A percentile compares a stretch with the other conserved stretches of the same genome.
Conservation (phyloP, 2,113 vertebrate species). For the Phylloscopus whistleri region DNA sequence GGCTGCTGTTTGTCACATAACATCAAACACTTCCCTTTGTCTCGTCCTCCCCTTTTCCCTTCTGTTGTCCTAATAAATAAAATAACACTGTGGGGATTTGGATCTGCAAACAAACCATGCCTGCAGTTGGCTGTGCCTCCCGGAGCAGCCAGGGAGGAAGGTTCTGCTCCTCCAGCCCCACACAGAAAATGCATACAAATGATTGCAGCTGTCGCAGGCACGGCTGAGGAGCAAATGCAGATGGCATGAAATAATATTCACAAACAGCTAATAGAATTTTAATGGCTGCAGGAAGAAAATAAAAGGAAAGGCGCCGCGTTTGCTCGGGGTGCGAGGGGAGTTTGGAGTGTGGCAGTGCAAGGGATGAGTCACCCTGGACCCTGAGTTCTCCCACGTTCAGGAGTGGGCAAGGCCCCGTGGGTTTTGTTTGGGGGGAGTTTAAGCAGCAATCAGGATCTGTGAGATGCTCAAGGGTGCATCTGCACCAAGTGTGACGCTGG, state of each 20-base stretch:
- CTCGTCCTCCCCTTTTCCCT: conserved; percentile 34
- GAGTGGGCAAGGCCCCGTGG: conserved; percentile 61
- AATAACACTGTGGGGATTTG: conserved; percentile 55
- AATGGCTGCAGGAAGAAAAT: conserved; percentile 73
- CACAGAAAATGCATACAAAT: conserved; percentile 71
- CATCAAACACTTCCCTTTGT: conserved; percentile 44
- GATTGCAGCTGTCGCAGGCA: conserved; percentile 72
- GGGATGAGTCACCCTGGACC: conserved; percentile 43
- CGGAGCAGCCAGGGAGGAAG: conserved; percentile 52
- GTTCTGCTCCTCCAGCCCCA: conserved; percentile 54
- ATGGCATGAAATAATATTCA: conserved; percentile 79
- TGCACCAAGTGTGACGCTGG: conserved; percentile 72
- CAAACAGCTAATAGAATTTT: conserved; percentile 80
- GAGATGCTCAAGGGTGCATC: conserved; percentile 70
- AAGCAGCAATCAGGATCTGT: conserved; percentile 67
- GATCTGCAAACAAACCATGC: conserved; percentile 72
- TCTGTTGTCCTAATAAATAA: conserved; percentile 72
- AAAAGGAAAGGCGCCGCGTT: conserved; percentile 63
- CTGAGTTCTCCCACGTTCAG: conserved; percentile 27
- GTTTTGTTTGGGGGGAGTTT: conserved; percentile 68
- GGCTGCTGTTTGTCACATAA: conserved; percentile 32
- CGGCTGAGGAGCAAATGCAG: conserved; percentile 74
- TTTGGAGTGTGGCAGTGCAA: conserved; percentile 23
- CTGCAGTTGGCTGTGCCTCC: conserved; percentile 60
- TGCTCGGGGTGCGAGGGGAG: conserved; percentile 54